Base-by-base conservation (phyloP, 1,140 invertebrate genomes). In the Aphidius gifuensis region DNA sequence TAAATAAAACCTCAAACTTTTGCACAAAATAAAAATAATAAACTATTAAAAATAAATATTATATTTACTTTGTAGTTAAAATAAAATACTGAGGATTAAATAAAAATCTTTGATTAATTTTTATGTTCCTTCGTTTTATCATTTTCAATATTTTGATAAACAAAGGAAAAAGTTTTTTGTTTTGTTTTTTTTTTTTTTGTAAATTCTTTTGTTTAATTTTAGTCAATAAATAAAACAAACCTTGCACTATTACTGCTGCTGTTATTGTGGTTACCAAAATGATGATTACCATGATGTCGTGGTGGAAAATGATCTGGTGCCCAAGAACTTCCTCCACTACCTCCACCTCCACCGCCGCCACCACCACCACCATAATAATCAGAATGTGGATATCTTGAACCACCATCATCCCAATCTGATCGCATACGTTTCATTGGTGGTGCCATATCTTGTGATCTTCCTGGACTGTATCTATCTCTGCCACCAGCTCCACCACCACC, bases 361-460 rank as follows among this genome's bases (percentile, higher is more conserved):
- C 80, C 79, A 4, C 75, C 77, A 1, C 76, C 75, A 11, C 76
- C 73, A 11, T 80, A 80, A 62, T 80, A 79, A 64, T 81, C 75
- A 40, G 62, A 58, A 47, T 66, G 65, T 8, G 77, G 76, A 65
- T 81, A 77, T 47, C 83, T 74, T 0, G 81, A 80, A 64, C 62
- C 58, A 42, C 82, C 79, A 43, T 82, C 87, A 59, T 83, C 81
- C 90, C 90, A 93, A 47, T 93, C 91, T 7, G 85, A 81, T 39
- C 92, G 82, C 77, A 94, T 89, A 62, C 92, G 80, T 72, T 95
- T 95, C 67, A 88, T 85, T 2, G 90, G 89, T 5, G 91, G 92
- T 45, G 80, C 83, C 70, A 86, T 81, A 64, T 93, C 90, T 71
- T 92, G 88, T 4, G 88, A 85, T 46, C 88, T 77, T 0, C 86